A percentile compares a stretch with the other conserved stretches of the same genome.
phyloP scores from a whole-genome alignment of 2,888 invertebrate genomes.

The Opisthograptis luteolata region DNA sequence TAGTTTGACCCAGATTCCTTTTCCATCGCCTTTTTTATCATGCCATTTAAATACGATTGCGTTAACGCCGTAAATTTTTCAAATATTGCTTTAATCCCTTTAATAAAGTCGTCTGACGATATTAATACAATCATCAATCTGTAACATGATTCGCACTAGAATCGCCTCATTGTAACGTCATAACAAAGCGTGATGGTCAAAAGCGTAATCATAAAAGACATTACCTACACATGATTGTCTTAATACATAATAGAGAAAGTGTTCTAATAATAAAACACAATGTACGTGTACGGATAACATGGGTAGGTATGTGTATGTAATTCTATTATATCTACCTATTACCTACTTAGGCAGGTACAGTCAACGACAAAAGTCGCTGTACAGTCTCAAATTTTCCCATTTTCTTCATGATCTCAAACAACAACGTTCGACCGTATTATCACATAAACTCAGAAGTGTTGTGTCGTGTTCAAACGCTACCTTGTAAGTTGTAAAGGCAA shows the following conservation, averaged over 20 bases:
- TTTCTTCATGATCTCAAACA: too few species aligned
- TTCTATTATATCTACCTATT: neutral
- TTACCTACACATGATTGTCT: slow-evolving; percentile 20
- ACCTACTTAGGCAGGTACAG: too few species aligned
- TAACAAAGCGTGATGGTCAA: slow-evolving; percentile 26
- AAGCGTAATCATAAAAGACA: slow-evolving; percentile 30
- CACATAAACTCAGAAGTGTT: too few species aligned
- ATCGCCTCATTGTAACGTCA: slow-evolving; percentile 1
- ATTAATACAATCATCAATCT: too few species aligned
- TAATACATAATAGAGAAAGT: slow-evolving; percentile 35
- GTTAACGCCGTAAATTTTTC: neutral
- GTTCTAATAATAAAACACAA: slow-evolving; percentile 21
- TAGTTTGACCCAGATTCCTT: slow-evolving; percentile 14
- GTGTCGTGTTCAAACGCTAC: too few species aligned
- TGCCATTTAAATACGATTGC: slow-evolving; percentile 9
- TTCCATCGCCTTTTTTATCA: slow-evolving; percentile 10
- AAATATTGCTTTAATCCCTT: neutral
- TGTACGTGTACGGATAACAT: slow-evolving; percentile 22
- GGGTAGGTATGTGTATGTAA: slow-evolving; percentile 8
- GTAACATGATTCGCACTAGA: neutral
- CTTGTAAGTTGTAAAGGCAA: too few species aligned
- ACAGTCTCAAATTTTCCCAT: too few species aligned
- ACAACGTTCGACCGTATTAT: too few species aligned
- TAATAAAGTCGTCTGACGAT: too few species aligned
- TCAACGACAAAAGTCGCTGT: too few species aligned